Base-by-base conservation (phyloP, 2,797 vertebrate species). In the Thripadectes ignobilis region DNA sequence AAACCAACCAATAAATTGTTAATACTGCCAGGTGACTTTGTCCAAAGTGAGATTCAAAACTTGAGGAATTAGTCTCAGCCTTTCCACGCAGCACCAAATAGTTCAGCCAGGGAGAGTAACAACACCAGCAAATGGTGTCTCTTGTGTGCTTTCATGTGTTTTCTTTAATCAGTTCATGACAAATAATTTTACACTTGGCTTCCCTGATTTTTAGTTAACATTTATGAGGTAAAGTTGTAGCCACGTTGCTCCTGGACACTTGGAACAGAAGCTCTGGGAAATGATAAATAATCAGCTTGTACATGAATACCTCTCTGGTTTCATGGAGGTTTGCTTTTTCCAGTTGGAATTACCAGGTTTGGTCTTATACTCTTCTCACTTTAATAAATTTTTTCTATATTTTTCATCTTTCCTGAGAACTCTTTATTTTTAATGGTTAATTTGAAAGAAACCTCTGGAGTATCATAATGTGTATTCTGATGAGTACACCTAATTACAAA, bases 151-250 rank as follows among this genome's bases (percentile, higher is more conserved):
- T 89, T 69, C 5, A 1, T 88, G 55, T 80, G 54, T 89, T 79
- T 86, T 84, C 62, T 91, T 91, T 86, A 80, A 74, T 93, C 72
- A 54, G 61, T 63, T 93, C 32, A 81, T 88, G 46, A 78, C 13
- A 43, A 46, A 55, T 71, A 74, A 85, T 92, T 83, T 94, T 93
- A 58, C 46, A 43, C 54, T 68, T 73, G 78, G 65, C 62, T 95
- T 75, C 46, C 18, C 29, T 84, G 72, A 48, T 76, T 86, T 93
- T 89, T 92, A 92, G 86, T 89, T 62, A 79, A 39, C 41, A 38
- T 87, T 88, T 92, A n/a, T 89, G 26, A 17, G 55, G 83, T 76
- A 74, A 72, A 55, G 12, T 63, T 66, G 29, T 61, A 57, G 72
- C 55, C 49, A 65, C 51, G 69, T 61, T 69, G 63, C 69, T 92